Evolutionary conservation across 1,140 invertebrate species (phyloP).

Genomic region (Heliconius congener): DNA sequence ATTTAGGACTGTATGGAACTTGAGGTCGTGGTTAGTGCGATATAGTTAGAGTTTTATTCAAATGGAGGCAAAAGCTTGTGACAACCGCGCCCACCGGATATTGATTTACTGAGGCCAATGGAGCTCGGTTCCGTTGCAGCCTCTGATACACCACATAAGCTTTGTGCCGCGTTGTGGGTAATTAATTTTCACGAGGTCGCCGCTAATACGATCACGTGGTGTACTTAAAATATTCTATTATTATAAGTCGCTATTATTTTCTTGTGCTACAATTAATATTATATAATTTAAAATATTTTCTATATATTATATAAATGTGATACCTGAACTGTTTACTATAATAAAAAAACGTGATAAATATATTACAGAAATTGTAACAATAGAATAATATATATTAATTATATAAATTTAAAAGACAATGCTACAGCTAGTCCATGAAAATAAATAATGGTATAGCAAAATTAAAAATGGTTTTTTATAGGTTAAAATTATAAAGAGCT

Average conservation of each 20-base stretch:
- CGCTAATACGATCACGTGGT: slow-evolving; percentile 36
- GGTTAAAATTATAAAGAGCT: too few species aligned
- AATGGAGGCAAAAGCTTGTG: slow-evolving; percentile 53
- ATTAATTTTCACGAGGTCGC: slow-evolving; percentile 66
- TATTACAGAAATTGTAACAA: too few species aligned
- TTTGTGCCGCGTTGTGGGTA: slow-evolving; percentile 64
- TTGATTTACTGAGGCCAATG: slow-evolving; percentile 73
- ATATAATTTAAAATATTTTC: too few species aligned
- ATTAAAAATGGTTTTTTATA: too few species aligned
- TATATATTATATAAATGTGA: too few species aligned
- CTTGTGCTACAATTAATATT: not conserved
- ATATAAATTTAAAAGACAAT: too few species aligned
- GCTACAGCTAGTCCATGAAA: too few species aligned
- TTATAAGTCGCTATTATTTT: not conserved
- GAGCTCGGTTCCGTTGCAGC: slow-evolving; percentile 64
- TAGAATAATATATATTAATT: too few species aligned
- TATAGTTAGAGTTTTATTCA: slow-evolving; percentile 66
- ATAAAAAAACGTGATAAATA: too few species aligned
- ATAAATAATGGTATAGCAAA: too few species aligned
- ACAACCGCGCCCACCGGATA: slow-evolving; percentile 69
- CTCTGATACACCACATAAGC: slow-evolving; percentile 64
- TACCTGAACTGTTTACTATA: too few species aligned
- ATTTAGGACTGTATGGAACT: slow-evolving; percentile 28
- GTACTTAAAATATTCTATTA: slow-evolving; percentile 36
- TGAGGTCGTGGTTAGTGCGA: slow-evolving; percentile 35